Conservation (phyloP, 2,888 invertebrate genomes). For the Dinocampus coccinellae region DNA sequence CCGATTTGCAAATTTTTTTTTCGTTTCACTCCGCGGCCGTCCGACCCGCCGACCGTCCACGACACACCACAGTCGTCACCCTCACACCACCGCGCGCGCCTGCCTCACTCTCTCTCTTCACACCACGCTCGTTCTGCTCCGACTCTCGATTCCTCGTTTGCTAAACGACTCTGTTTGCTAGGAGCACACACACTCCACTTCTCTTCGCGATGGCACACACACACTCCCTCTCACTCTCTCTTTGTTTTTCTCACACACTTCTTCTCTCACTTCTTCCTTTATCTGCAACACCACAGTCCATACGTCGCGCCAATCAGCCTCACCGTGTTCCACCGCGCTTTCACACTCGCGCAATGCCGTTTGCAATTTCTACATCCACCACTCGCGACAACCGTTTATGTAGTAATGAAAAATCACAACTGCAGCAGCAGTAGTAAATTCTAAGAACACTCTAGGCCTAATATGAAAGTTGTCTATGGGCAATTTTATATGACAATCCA, state of each 20-base stretch:
- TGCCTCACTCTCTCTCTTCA: conserved; percentile 29
- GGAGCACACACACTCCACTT: background rate
- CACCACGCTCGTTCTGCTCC: conserved; percentile 33
- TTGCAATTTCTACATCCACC: conserved; percentile 12
- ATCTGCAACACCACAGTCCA: conserved; percentile 9
- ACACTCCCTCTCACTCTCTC: background rate
- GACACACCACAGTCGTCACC: conserved; percentile 56
- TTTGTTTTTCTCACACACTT: background rate
- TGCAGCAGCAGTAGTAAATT: background rate
- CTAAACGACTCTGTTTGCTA: conserved; percentile 1
- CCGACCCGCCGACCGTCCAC: conserved; percentile 59
- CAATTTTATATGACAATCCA: background rate
- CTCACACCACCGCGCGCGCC: conserved; percentile 29
- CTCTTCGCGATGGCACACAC: background rate
- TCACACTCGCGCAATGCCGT: conserved; percentile 19
- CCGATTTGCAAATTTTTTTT: background rate
- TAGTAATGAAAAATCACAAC: no score
- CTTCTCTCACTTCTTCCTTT: background rate
- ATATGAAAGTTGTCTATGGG: background rate
- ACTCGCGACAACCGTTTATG: background rate
- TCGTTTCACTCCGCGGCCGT: conserved; percentile 42
- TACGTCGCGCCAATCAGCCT: conserved; percentile 23
- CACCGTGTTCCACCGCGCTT: conserved; percentile 22
- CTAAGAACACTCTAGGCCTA: background rate
- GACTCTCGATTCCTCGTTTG: conserved; percentile 29